Base-by-base conservation (phyloP, 2,113 vertebrate genomes). In the Limanda limanda region DNA sequence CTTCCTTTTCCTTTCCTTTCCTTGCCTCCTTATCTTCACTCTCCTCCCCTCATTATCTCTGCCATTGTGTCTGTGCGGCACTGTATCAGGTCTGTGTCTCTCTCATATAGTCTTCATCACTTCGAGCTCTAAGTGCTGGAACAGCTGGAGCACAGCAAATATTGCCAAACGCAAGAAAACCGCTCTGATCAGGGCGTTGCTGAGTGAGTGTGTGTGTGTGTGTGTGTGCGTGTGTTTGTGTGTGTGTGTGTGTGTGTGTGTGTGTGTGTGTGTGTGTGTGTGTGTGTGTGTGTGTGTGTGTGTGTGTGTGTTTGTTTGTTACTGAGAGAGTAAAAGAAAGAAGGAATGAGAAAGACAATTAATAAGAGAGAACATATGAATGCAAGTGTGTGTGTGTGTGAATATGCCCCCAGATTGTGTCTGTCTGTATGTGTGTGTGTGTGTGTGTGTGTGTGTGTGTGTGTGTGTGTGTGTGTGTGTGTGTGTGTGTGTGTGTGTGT, bases 121-220 rank as follows among this genome's bases (percentile, higher is more conserved):
- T 57, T 79, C 68, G 40, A 75, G 63, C 52, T 78, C 17, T 51
- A 24, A 68, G 65, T 66, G 57, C 52, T 71, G 64, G 59, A 91
- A 79, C 81, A 88, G 84, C 79, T 85, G 86, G 76, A 81, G 67
- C 68, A 81, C 25, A 57, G 74, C 61, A 84, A 82, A 88, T 74
- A 82, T 77, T 79, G 57, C 79, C 83, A 82, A 76, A 84, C 4
- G 14, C 73, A 73, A 67, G 57, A 58, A 63, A 76, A 77, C 13
- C 14, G 81, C 62, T 76, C 74, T 80, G 67, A 78, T 57, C 64
- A n/a, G 63, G 64, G 82, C n/a, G 18, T 65, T 71, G 51, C 67
- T 83, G 54, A 24, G 42, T 58, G 84, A 0, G 51, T 54, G 51
- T 21, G 51, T 54, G 51, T 68, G 66, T 72, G 62, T 69, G 31